These are phyloP conservation scores for Muraenolepis orangiensis DNA, from an alignment of 2,797 vertebrate species.

Conservation along the genomic window DNA sequence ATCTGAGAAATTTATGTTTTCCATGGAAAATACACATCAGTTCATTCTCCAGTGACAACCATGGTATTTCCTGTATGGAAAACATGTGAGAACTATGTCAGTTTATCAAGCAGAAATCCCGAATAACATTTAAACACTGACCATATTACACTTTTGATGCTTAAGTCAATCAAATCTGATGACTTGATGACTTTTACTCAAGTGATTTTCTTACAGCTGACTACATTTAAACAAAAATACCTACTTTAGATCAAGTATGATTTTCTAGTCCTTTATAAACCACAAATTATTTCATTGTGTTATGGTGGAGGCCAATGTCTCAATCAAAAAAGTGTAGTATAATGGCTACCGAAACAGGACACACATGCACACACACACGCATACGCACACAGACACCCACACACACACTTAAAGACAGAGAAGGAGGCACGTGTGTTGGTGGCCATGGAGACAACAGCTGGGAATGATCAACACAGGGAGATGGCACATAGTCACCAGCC, in stretches of 20 bases:
- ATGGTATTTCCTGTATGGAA: constrained; percentile 68
- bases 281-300: background rate
- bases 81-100: constrained; percentile 50
- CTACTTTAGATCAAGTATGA: background rate
- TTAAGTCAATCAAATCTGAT: too few relatives aligned
- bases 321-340: background rate
- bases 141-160: too few relatives aligned
- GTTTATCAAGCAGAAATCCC: constrained; percentile 36
- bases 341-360: background rate
- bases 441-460: constrained; percentile 1
- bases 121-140: too few relatives aligned
- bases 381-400: background rate
- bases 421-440: background rate
- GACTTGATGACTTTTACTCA: too few relatives aligned
- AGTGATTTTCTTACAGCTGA: too few relatives aligned
- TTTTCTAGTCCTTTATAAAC: background rate
- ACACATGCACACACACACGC: background rate
- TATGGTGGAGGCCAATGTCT: background rate
- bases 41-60: constrained; percentile 25
- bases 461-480: background rate
- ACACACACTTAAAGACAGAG: constrained; percentile 2
- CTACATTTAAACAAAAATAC: too few relatives aligned
- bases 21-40: constrained; percentile 26
- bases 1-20: constrained; percentile 31
- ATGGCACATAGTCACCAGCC: constrained; percentile 1